These are phyloP conservation scores for Molanna angustata DNA, from an alignment of 2,888 invertebrate genomes.

Conservation along the genomic window DNA sequence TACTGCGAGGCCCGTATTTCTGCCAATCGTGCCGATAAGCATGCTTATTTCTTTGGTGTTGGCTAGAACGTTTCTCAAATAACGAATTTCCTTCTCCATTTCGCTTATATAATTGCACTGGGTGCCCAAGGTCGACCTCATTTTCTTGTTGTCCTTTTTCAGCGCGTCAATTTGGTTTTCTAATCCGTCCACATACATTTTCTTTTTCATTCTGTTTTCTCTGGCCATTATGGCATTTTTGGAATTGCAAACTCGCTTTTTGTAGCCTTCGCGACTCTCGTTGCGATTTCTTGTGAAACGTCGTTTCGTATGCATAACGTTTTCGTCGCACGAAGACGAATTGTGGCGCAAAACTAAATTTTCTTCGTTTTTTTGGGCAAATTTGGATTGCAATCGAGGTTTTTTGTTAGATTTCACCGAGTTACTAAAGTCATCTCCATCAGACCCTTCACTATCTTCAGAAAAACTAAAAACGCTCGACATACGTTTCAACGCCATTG, in stretches of 20 bases:
- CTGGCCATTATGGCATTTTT: conserved; percentile 61
- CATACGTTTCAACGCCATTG: conserved; percentile 21
- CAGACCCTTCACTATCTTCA: conserved; percentile 8
- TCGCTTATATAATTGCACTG: conserved; percentile 49
- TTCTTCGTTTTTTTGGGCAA: no score
- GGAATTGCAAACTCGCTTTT: conserved; percentile 15
- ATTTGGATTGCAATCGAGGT: no score
- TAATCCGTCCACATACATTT: conserved; percentile 55
- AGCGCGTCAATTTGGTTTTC: conserved; percentile 50
- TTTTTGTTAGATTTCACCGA: no score
- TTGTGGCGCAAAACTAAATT: no score
- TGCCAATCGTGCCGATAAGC: conserved; percentile 47
- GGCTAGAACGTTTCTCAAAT: conserved; percentile 53
- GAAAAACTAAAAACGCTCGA: conserved; percentile 15
- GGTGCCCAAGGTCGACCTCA: conserved; percentile 48
- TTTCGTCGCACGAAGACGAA: conserved; percentile 16
- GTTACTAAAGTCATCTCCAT: conserved; percentile 11
- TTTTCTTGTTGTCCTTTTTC: conserved; percentile 47
- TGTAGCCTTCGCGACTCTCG: background rate
- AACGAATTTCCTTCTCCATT: conserved; percentile 52
- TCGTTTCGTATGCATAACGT: conserved; percentile 1
- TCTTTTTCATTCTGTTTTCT: conserved; percentile 60
- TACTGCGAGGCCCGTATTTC: conserved; percentile 15
- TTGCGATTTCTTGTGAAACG: background rate
- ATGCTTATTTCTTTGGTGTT: conserved; percentile 53